Conservation (phyloP, 2,113 vertebrate genomes). For the Datnioides undecimradiatus region DNA sequence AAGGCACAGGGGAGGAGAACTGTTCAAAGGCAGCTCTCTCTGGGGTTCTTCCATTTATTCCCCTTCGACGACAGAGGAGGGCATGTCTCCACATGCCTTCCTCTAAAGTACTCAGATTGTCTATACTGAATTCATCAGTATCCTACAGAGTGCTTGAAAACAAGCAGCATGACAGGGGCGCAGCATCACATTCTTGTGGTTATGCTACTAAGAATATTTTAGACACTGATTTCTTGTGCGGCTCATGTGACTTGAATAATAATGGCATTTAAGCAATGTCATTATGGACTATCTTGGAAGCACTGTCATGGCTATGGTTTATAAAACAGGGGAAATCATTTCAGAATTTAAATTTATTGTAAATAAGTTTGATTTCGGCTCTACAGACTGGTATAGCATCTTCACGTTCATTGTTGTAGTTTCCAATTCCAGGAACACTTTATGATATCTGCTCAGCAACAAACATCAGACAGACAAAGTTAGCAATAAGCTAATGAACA, state of each 20-base stretch:
- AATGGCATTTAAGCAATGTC: not conserved
- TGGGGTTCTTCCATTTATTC: slow-evolving; percentile 51
- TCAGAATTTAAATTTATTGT: too few species aligned
- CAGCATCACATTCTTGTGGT: not conserved
- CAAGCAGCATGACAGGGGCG: not conserved
- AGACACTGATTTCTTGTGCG: not conserved
- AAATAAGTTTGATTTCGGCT: too few species aligned
- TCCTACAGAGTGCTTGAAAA: slow-evolving; percentile 30
- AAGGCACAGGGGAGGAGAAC: slow-evolving; percentile 33
- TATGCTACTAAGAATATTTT: not conserved
- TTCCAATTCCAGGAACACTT: too few species aligned
- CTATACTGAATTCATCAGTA: slow-evolving; percentile 24
- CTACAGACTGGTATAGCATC: too few species aligned
- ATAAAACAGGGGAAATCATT: too few species aligned
- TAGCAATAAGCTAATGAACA: not conserved
- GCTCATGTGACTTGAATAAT: not conserved
- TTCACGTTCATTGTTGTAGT: too few species aligned
- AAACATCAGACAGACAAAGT: too few species aligned
- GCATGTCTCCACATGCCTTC: slow-evolving; percentile 32
- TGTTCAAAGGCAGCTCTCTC: slow-evolving; percentile 69
- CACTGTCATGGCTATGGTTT: too few species aligned
- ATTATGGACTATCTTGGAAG: not conserved
- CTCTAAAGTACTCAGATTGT: slow-evolving; percentile 27
- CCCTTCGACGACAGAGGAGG: slow-evolving; percentile 44
- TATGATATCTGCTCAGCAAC: too few species aligned